phyloP scores from a whole-genome alignment of 2,888 invertebrate genomes.

The Phaonia tiefii region DNA sequence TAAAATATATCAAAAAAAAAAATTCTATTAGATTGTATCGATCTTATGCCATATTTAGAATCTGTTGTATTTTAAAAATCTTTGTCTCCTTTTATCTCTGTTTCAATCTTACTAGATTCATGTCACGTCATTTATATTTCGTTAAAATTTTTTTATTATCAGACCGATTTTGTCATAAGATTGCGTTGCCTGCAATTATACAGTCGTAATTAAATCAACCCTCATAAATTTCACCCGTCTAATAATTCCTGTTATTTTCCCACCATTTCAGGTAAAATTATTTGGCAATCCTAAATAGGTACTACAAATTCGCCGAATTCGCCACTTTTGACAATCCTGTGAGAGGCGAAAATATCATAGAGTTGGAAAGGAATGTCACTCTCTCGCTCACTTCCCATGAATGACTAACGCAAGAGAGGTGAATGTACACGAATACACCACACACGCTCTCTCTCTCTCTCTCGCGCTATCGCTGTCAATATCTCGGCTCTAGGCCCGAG shows the following conservation, averaged over 20 bases:
- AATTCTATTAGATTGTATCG: too few species aligned
- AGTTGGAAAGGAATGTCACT: slow-evolving; percentile 13
- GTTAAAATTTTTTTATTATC: too few species aligned
- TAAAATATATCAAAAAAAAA: too few species aligned
- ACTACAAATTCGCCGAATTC: slow-evolving; percentile 48
- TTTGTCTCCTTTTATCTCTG: too few species aligned
- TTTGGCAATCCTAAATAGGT: slow-evolving; percentile 52
- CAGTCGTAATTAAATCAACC: background rate
- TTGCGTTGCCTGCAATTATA: background rate
- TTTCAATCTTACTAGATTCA: too few species aligned
- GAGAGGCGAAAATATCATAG: slow-evolving; percentile 32
- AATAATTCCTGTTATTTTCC: background rate
- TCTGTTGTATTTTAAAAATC: too few species aligned
- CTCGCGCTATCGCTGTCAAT: background rate
- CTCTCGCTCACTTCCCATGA: slow-evolving; percentile 8
- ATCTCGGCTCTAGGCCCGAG: slow-evolving; percentile 8
- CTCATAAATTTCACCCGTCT: background rate
- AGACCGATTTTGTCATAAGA: too few species aligned
- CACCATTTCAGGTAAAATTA: slow-evolving; percentile 8
- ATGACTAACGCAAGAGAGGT: slow-evolving; percentile 14
- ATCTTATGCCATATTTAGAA: too few species aligned
- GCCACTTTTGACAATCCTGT: slow-evolving; percentile 27
- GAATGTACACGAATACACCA: background rate
- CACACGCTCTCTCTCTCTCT: slow-evolving; percentile 16
- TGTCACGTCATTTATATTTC: too few species aligned